Evolutionary conservation across 2,113 vertebrate species (phyloP), one percentile per base, ranked within the genome.

Genomic region (Megalops atlanticus): DNA sequence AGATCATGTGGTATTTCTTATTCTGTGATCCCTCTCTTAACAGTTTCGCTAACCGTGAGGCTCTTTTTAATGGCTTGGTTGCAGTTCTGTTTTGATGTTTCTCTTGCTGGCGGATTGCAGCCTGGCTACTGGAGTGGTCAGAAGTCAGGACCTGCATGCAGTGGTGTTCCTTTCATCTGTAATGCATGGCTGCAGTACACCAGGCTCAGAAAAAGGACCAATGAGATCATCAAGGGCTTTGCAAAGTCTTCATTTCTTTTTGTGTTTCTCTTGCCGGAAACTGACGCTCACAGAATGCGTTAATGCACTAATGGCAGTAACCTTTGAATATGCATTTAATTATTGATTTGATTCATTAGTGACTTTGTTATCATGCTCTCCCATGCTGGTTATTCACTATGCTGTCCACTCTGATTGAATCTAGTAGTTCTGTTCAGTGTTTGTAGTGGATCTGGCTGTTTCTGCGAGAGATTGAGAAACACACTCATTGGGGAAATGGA

Each of bases 1-100:
- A 64, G 58, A 64, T 64, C 58, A 64, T 64, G 58, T 64, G 58
- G n/a, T 64, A 64, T 64, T 21, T 54, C 18, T 54, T 54, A 54
- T 64, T 64, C 58, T 27, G 18, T 64, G 31, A 64, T 64, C 58
- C n/a, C 58, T 64, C 58, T 31, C 24, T 64, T 31, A 27, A 64
- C 58, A 64, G 58, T n/a, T 64, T 64, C 58, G 31, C 24, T 64
- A 10, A 64, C 24, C 58, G 31, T 64, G 58, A 31, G 11, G n/a
- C 58, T 27, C n/a, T 27, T 5, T 24, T 64, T 27, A 54, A 31
- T 11, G 58, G 58, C 58, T 31, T 31, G 1, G 58, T 31, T 64
- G 58, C 58, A 6, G 12, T 64, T 64, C 58, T 64, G 58, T 64
- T 64, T 64, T 64, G n/a, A 64, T 64, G 58, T 27, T 64, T 64